Conservation (phyloP, 2,797 vertebrate genomes). For the Diceros bicornis region DNA sequence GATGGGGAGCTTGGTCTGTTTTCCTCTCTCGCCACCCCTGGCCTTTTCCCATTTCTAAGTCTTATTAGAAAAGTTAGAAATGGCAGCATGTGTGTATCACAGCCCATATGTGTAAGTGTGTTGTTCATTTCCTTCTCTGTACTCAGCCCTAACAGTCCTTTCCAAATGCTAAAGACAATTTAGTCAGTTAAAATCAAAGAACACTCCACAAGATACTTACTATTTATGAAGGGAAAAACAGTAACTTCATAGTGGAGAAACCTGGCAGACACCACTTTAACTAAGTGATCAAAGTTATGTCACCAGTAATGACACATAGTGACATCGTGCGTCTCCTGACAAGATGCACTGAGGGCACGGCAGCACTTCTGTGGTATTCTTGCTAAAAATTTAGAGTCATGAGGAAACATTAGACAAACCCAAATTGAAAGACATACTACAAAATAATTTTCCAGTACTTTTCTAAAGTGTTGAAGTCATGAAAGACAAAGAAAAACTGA, state of each 20-base stretch:
- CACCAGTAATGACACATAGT: neutral
- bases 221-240: neutral
- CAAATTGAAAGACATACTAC: neutral
- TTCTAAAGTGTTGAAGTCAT: neutral
- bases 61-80: neutral
- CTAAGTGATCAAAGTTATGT: neutral
- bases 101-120: neutral
- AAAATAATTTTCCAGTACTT: slow-evolving; percentile 38
- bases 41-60: neutral
- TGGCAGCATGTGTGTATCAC: no score
- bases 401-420: neutral
- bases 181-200: neutral
- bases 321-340: neutral
- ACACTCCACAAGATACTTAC: neutral
- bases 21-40: neutral
- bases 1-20: neutral
- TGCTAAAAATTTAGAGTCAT: neutral
- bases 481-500: neutral
- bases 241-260: neutral
- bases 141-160: neutral
- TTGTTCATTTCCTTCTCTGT: neutral
- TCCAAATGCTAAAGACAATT: neutral
- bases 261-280: neutral
- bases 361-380: neutral
- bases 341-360: neutral